Percentiles rank a stretch among this genome's conserved stretches.
Evolutionary conservation across 2,888 invertebrate species (phyloP).

Genomic region (Apodemia hepburni): DNA sequence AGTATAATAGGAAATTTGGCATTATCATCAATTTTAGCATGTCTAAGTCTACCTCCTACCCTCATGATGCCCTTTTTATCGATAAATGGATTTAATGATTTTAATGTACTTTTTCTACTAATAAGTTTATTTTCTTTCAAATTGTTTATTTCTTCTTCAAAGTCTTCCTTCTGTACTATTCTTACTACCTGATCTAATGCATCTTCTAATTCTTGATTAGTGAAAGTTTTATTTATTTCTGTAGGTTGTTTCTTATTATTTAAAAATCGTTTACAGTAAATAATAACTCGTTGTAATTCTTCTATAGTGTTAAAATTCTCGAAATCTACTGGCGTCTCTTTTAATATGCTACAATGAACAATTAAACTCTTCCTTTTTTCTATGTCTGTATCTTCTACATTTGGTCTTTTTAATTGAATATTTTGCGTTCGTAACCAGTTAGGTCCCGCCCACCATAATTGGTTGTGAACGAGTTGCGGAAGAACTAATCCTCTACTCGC

Average conservation of each 20-base stretch:
- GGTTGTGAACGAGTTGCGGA: background rate
- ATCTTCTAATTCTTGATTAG: background rate
- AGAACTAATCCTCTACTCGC: background rate
- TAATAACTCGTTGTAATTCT: background rate
- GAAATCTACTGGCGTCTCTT: background rate
- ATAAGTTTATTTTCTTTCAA: background rate
- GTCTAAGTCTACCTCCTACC: background rate
- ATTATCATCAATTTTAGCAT: background rate
- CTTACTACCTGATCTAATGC: background rate
- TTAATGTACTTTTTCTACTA: background rate
- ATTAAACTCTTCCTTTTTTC: background rate
- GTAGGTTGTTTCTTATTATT: background rate
- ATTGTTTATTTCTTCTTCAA: background rate
- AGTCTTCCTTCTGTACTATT: background rate
- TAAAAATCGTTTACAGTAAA: background rate
- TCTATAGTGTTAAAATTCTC: background rate
- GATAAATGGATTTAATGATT: background rate
- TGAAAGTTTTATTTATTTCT: background rate
- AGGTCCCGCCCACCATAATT: constrained; percentile 7
- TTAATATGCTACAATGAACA: background rate
- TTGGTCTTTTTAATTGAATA: background rate
- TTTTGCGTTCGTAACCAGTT: background rate
- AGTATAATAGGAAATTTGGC: background rate
- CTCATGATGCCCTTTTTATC: background rate
- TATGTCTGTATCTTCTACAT: background rate